Evolutionary conservation across 2,113 vertebrate species (phyloP).

Genomic region (Thermophis baileyi): DNA sequence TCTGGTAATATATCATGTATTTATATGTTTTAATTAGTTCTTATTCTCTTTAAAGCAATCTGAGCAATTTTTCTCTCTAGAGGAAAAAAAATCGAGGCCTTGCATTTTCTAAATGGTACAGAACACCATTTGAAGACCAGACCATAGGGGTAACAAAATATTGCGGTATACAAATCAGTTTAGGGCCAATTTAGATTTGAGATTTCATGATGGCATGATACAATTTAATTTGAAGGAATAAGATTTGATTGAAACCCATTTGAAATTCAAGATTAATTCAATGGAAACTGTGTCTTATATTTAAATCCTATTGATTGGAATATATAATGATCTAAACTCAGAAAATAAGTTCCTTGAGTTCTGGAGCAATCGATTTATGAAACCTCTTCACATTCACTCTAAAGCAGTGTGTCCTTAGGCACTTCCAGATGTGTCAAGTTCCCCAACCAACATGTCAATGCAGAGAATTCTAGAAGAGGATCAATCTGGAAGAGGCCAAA

Average conservation of each 20-base stretch:
- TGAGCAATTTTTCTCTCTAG: neutral
- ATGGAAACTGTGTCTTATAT: neutral
- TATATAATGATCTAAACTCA: neutral
- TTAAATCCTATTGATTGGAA: neutral
- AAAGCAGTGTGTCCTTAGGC: neutral
- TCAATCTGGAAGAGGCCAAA: neutral
- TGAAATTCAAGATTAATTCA: neutral
- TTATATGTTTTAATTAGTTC: neutral
- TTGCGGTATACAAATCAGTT: neutral
- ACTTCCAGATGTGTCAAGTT: neutral
- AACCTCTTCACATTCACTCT: neutral
- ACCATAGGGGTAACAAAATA: neutral
- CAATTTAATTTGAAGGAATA: neutral
- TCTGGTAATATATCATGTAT: neutral
- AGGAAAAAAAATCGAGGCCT: rapidly evolving
- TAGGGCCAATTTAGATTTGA: neutral
- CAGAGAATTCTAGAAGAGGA: neutral
- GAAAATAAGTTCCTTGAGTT: neutral
- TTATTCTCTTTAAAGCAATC: neutral
- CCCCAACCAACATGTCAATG: neutral
- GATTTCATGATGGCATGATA: neutral
- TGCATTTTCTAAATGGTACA: neutral
- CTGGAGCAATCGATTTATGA: neutral
- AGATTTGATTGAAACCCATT: neutral
- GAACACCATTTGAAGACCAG: neutral